A percentile compares a stretch with the other conserved stretches of the same genome.
These are phyloP conservation scores for Callimorpha dominula DNA, from an alignment of 2,888 invertebrate genomes.

Conservation along the genomic window DNA sequence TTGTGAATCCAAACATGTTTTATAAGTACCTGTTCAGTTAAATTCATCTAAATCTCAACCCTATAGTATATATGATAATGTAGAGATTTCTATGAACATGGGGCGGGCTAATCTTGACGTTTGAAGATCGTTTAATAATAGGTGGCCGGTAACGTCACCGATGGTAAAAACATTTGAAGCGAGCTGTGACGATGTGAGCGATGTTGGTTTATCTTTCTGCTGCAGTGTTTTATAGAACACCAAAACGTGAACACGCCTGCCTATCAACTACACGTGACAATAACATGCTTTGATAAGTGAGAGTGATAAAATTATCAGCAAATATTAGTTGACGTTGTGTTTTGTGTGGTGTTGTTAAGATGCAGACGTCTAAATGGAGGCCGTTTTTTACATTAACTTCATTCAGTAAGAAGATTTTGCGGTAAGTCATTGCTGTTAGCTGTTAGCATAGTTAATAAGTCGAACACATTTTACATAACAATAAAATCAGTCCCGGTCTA, in stretches of 20 bases:
- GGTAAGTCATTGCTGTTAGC: slow-evolving; percentile 21
- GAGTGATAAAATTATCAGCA: slow-evolving; percentile 8
- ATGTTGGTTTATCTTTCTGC: background rate
- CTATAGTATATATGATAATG: background rate
- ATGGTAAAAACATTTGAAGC: background rate
- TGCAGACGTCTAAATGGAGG: slow-evolving; percentile 35
- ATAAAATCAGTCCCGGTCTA: too few species aligned
- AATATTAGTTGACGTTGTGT: background rate
- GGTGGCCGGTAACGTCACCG: background rate
- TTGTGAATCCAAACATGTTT: background rate
- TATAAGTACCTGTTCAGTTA: background rate
- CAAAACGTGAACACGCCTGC: background rate
- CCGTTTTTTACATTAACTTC: slow-evolving; percentile 28
- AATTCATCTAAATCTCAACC: background rate
- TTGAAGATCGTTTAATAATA: slow-evolving; percentile 9
- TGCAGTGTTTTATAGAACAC: background rate
- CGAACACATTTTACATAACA: too few species aligned
- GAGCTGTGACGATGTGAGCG: background rate
- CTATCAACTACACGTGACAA: background rate
- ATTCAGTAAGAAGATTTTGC: slow-evolving; percentile 27
- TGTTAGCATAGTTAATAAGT: too few species aligned
- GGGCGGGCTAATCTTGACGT: background rate
- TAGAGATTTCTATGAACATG: background rate
- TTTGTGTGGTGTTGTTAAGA: slow-evolving; percentile 21
- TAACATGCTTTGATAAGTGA: slow-evolving; percentile 8